A percentile compares a stretch with the other conserved stretches of the same genome.
Evolutionary conservation across 2,797 vertebrate species (phyloP).

Genomic region (Enteromius thamalakanensis): DNA sequence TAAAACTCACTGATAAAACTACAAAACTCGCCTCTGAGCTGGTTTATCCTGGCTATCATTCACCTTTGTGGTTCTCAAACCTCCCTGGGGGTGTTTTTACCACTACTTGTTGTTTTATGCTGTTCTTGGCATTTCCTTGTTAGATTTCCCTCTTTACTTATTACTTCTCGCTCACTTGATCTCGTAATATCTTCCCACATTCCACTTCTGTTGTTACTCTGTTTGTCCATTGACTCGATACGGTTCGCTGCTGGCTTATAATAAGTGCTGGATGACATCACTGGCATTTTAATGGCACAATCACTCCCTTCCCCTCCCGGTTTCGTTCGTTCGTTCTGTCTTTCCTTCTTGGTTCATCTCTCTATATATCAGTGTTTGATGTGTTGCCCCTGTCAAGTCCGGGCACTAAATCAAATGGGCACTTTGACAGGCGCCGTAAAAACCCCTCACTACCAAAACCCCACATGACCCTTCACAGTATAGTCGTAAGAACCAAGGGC

Average conservation of each 20-base stretch:
- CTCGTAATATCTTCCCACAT: neutral
- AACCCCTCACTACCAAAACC: conserved; percentile 34
- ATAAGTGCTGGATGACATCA: conserved; percentile 52
- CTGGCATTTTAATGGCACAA: conserved; percentile 56
- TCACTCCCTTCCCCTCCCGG: conserved; percentile 37
- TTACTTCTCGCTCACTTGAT: neutral
- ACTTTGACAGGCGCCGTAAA: conserved; percentile 48
- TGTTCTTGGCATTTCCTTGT: neutral
- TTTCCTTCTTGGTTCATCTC: conserved; percentile 19
- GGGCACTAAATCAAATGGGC: conserved; percentile 52
- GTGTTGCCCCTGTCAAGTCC: conserved; percentile 43
- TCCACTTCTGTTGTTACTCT: conserved; percentile 19
- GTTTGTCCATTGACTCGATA: conserved; percentile 42
- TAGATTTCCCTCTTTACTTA: neutral
- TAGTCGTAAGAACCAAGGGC: neutral
- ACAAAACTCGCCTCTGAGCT: conserved; percentile 19
- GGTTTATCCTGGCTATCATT: conserved; percentile 30
- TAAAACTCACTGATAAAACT: conserved; percentile 33
- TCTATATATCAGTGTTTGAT: conserved; percentile 37
- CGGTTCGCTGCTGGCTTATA: conserved; percentile 39
- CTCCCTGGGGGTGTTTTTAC: neutral
- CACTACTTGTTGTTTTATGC: neutral
- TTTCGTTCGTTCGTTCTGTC: neutral
- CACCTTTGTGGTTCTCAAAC: neutral
- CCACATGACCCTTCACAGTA: conserved; percentile 43